These are phyloP conservation scores for Ctenodactylus gundi DNA, from an alignment of 2,113 vertebrate genomes.

Conservation along the genomic window DNA sequence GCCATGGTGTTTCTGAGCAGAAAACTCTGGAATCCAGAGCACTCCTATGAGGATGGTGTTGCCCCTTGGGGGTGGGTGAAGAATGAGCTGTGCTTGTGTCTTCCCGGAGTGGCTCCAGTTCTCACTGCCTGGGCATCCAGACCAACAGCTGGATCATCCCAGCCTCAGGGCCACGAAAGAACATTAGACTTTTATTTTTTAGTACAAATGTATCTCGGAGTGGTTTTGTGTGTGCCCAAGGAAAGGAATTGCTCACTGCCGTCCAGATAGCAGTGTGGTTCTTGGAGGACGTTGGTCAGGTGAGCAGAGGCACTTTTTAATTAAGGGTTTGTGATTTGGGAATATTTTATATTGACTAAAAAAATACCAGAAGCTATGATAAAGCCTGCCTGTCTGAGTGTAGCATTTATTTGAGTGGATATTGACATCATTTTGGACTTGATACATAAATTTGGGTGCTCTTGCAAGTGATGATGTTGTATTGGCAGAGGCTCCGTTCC, in stretches of 20 bases:
- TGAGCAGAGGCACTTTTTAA: background rate
- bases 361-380: background rate
- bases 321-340: background rate
- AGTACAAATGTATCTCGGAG: background rate
- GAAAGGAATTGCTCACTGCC: background rate
- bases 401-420: background rate
- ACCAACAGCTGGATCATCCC: background rate
- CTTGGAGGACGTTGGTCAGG: background rate
- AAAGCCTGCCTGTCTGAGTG: background rate
- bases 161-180: background rate
- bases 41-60: background rate
- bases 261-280: background rate
- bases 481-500: background rate
- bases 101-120: background rate
- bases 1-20: background rate
- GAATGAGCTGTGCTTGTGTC: background rate
- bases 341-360: background rate
- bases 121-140: background rate
- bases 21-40: constrained; percentile 21
- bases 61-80: background rate
- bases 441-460: background rate
- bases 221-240: background rate
- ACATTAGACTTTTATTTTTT: background rate
- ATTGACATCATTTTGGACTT: background rate
- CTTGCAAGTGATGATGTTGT: background rate